Evolutionary conservation across 2,797 vertebrate genomes (phyloP), one percentile per base, ranked within the genome.

Genomic region (Ibycter americanus): DNA sequence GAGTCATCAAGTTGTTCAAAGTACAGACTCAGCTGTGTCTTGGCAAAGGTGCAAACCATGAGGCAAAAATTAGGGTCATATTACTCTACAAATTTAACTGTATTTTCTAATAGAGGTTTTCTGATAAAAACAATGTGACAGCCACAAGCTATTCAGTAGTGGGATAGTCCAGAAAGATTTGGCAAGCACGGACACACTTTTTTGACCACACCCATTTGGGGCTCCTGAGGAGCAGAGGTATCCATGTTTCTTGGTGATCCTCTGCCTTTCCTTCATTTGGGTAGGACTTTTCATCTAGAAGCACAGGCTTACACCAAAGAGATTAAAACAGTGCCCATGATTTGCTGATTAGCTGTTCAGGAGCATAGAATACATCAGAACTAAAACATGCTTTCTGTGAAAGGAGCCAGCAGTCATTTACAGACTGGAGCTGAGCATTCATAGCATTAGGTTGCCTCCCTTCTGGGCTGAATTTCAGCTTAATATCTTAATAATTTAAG

Each of bases 401-500:
- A 88, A 49, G 22, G 25, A 79, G 29, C 9, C 49, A 70, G 15
- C 11, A 70, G n/a, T 62, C 22, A 38, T 46, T 90, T 90, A 55
- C 27, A 63, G 62, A 34, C 52, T 71, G 21, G 29, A 67, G 76
- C 22, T 56, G 42, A 32, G 8, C n/a, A 44, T 63, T 72, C 6
- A 1, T 36, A 74, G 32, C 34, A 74, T 51, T 91, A 93, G 32
- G 8, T n/a, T 71, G 38, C 16, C 38, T 78, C 62, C 49, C 47
- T 85, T 51, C 62, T 85, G 66, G 66, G 62, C 31, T 90, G 27
- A 79, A 85, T 79, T 92, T 90, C 44, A 95, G 54, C 54, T 58
- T 79, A 92, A 38, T n/a, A 34, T 76, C 21, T 92, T 90, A 94
- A 92, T 82, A 78, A 82, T 82, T 84, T 65, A 62, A 85, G 87